These are phyloP conservation scores for Macrophya annulata DNA, from an alignment of 2,888 invertebrate species.

Conservation along the genomic window DNA sequence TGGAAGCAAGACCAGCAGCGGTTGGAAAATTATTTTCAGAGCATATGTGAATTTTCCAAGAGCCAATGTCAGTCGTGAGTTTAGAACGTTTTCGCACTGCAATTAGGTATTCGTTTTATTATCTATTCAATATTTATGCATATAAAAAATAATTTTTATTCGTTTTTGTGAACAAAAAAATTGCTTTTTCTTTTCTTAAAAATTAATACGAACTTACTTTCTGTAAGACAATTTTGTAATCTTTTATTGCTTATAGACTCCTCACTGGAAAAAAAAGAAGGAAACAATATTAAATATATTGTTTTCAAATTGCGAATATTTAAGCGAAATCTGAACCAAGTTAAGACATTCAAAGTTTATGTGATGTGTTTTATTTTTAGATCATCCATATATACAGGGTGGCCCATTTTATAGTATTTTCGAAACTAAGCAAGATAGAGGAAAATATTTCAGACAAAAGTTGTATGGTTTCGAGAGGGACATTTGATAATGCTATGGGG, in stretches of 20 bases:
- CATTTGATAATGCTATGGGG: too few species aligned
- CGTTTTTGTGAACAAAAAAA: neutral
- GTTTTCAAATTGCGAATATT: constrained; percentile 29
- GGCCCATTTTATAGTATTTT: too few species aligned
- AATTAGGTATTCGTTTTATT: constrained; percentile 57
- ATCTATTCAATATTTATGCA: neutral
- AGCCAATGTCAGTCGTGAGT: constrained; percentile 79
- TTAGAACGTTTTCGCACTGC: constrained; percentile 81
- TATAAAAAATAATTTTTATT: neutral
- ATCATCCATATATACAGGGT: neutral
- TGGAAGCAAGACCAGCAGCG: constrained; percentile 98
- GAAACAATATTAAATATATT: constrained; percentile 36
- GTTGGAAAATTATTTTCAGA: constrained; percentile 99
- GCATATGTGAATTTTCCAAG: constrained; percentile 90
- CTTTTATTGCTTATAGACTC: constrained; percentile 88
- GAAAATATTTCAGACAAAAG: too few species aligned
- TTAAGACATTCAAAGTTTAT: neutral
- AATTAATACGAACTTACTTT: constrained; percentile 81
- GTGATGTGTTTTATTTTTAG: neutral
- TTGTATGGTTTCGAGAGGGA: too few species aligned
- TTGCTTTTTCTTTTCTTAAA: neutral
- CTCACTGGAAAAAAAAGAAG: constrained; percentile 80
- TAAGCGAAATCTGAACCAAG: neutral
- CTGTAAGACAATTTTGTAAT: constrained; percentile 88
- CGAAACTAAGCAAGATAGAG: too few species aligned